Evolutionary conservation across 2,888 invertebrate genomes (phyloP), one percentile per base, ranked within the genome.

Genomic region (Gymnocheta viridis): DNA sequence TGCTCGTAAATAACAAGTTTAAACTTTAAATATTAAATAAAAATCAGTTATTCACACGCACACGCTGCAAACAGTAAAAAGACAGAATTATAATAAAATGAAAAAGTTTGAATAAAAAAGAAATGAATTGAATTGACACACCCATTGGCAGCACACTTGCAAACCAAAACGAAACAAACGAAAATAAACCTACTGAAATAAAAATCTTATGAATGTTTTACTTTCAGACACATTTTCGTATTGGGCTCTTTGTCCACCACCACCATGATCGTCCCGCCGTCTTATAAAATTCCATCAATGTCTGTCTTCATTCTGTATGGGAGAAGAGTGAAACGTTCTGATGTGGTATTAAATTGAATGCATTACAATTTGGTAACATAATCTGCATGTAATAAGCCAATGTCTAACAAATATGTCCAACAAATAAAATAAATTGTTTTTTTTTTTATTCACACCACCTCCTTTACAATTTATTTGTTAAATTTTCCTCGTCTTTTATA

Each of bases 381-480:
- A 83, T 83, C 76, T 83, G 83, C 80, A 80, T 83, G 76, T 83
- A 83, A 83, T 83, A 83, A 80, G 83, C 83, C 83, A 76, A 66
- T 83, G 83, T 83, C 74, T 76, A 76, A 82, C 76, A 82, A 82
- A 76, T 76, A 76, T 58, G 69, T 64, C 64, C 69, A 56, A 70
- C 83, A 60, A 76, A 80, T 76, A 69, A 62, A 17, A 64, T 54
- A 62, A 67, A 81, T 49, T 51, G 9, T 22, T 29, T 19, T 22
- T 70, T 69, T 32, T 29, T 58, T 27, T 17, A 12, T 24, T 29
- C 12, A 22, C 5, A 22, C 5, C 44, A 12, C n/a, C 14, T n/a
- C n/a, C 19, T 35, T 22, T 1, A 2, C 12, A 19, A 22, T 51
- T 41, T n/a, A n/a, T n/a, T n/a, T n/a, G n/a, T n/a, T n/a, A n/a